These are phyloP conservation scores for Rhagophthalmus giganteus DNA, from an alignment of 2,888 invertebrate species.

Conservation along the genomic window DNA sequence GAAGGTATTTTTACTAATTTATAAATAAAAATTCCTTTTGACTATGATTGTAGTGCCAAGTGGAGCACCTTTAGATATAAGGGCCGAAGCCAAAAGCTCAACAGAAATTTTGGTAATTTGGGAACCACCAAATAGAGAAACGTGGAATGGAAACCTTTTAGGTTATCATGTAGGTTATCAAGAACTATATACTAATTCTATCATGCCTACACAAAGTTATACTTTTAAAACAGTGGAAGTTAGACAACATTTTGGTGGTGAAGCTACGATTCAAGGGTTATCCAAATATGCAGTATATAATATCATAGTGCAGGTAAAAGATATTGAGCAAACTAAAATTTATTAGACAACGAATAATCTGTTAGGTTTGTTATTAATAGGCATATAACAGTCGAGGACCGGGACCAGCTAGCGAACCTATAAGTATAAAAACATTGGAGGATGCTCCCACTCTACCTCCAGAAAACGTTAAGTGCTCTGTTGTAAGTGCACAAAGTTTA, in stretches of 20 bases:
- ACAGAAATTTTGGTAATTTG: conserved; percentile 82
- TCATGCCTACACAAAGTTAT: conserved; percentile 60
- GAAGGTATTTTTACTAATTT: conserved; percentile 60
- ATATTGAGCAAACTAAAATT: too few relatives aligned
- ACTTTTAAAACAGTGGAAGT: conserved; percentile 77
- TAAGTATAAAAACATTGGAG: conserved; percentile 79
- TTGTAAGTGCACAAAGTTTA: conserved; percentile 80
- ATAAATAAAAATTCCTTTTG: background rate
- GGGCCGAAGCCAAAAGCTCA: conserved; percentile 82
- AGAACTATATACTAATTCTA: conserved; percentile 57
- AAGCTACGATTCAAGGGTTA: conserved; percentile 69
- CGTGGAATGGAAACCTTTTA: conserved; percentile 85
- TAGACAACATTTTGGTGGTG: conserved; percentile 71
- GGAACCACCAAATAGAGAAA: conserved; percentile 83
- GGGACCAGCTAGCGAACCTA: conserved; percentile 80
- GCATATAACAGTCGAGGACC: conserved; percentile 86
- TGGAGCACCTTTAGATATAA: conserved; percentile 79
- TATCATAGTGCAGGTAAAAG: conserved; percentile 75
- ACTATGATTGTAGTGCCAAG: conserved; percentile 64
- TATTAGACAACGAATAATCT: too few relatives aligned
- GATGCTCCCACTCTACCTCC: conserved; percentile 87
- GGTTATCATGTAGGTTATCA: conserved; percentile 88
- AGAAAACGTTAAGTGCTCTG: conserved; percentile 78
- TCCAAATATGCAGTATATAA: conserved; percentile 80
- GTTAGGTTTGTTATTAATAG: too few relatives aligned